Evolutionary conservation across 2,113 vertebrate genomes (phyloP).

Genomic region (Oreotrochilus melanogaster): DNA sequence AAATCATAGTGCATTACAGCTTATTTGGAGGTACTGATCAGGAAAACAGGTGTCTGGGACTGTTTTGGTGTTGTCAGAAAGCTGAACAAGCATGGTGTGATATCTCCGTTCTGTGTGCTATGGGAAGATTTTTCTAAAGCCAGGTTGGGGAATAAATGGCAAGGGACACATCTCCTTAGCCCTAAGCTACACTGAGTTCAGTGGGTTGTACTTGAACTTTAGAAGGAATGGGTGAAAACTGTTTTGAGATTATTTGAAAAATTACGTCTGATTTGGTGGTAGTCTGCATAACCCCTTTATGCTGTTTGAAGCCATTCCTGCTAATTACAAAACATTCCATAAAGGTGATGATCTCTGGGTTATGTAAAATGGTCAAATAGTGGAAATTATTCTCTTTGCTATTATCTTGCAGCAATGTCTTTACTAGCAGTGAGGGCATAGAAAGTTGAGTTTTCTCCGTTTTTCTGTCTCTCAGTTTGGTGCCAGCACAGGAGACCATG

Average conservation of each 20-base stretch:
- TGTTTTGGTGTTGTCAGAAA: slow-evolving; percentile 36
- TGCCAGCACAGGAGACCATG: not conserved
- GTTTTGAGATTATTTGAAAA: not conserved
- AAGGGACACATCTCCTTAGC: not conserved
- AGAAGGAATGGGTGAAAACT: not conserved
- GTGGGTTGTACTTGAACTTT: not conserved
- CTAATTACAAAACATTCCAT: not conserved
- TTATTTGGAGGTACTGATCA: slow-evolving; percentile 46
- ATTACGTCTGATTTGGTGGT: not conserved
- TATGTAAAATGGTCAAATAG: not conserved
- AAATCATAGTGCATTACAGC: not conserved
- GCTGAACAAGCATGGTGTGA: not conserved
- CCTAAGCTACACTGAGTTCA: not conserved
- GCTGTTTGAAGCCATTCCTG: not conserved
- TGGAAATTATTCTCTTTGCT: not conserved
- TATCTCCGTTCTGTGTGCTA: not conserved
- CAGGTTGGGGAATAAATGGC: not conserved
- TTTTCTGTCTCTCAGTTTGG: not conserved
- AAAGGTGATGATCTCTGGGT: not conserved
- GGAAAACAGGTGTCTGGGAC: slow-evolving; percentile 20
- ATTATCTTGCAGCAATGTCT: rapidly evolving
- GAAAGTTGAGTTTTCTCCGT: not conserved
- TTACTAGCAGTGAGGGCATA: not conserved
- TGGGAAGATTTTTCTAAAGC: not conserved
- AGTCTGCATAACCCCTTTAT: not conserved